Conservation (phyloP, 2,113 vertebrate species). For the Alethe castanea region DNA sequence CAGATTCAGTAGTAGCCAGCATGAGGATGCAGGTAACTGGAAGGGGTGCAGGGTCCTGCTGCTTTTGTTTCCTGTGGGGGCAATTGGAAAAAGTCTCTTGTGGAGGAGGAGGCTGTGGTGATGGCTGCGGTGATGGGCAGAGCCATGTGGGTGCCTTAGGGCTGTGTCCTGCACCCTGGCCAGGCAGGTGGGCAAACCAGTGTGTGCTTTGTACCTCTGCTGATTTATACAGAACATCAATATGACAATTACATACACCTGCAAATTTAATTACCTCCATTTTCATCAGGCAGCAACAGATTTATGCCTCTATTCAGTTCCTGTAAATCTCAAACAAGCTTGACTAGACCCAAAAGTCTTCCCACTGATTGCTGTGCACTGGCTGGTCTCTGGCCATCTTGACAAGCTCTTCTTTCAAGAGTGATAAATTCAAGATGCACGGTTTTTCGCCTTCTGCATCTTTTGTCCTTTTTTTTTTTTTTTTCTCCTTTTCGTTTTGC, state of each 20-base stretch:
- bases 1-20: not conserved
- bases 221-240: slow-evolving; percentile 71
- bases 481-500: not conserved
- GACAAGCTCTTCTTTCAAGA: slow-evolving; percentile 62
- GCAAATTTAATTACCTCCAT: slow-evolving; percentile 74
- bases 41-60: not conserved
- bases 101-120: not conserved
- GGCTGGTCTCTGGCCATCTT: slow-evolving; percentile 28
- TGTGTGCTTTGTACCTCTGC: not conserved
- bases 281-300: slow-evolving; percentile 58
- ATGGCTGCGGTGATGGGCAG: not conserved
- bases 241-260: slow-evolving; percentile 74
- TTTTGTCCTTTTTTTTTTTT: not conserved
- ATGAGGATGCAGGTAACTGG: not conserved
- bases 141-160: not conserved
- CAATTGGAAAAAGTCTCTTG: not conserved
- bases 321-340: slow-evolving; percentile 72
- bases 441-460: slow-evolving; percentile 19
- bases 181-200: not conserved
- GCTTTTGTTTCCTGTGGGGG: not conserved
- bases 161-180: not conserved
- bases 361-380: slow-evolving; percentile 41
- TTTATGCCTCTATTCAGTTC: slow-evolving; percentile 69
- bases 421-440: slow-evolving; percentile 58
- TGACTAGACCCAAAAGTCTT: slow-evolving; percentile 59